Evolutionary conservation across 2,113 vertebrate species (phyloP), one percentile per base, ranked within the genome.

Genomic region (Cheirogaleus medius): DNA sequence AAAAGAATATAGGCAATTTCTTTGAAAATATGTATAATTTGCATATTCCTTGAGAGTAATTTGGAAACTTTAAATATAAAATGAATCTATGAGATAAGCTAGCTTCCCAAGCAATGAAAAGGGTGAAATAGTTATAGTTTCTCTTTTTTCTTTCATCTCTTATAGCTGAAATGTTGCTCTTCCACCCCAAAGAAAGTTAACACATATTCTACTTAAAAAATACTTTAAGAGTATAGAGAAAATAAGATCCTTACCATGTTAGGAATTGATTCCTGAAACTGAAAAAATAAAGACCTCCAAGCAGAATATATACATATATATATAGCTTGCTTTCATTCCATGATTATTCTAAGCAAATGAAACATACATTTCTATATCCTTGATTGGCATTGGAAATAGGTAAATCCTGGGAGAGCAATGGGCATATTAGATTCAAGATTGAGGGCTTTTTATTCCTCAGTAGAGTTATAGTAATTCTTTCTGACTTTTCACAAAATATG

Each of bases 31-130:
- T 64, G 3, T 18, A 8, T 73, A 37, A 63, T 77, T 87, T 84
- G 47, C 27, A 71, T 78, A 84, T 80, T 95, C 34, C 68, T 85
- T 77, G 39, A 81, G 60, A 87, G 56, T 52, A 91, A 91, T 95
- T 97, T 97, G 73, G 81, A 95, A 90, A 85, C 34, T 96, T 94
- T 74, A 87, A 97, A 97, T 89, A 52, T 37, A n/a, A 60, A 90
- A 80, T 96, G 21, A 7, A 80, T 83, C 1, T 11, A 81, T 64
- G 21, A 86, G 37, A 71, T 54, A 21, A 92, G 81, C 25, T 69
- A 74, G 10, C 5, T 91, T 54, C 27, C 21, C 32, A 29, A 14
- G 39, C 21, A 96, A 42, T 88, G 15, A 44, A 81, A 96, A 82
- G 0, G 37, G 7, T 58, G 42, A 95, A 15, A 39, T 32, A 90